Evolutionary conservation across 1,140 invertebrate genomes (phyloP).

Genomic region (Drosophila littoralis): DNA sequence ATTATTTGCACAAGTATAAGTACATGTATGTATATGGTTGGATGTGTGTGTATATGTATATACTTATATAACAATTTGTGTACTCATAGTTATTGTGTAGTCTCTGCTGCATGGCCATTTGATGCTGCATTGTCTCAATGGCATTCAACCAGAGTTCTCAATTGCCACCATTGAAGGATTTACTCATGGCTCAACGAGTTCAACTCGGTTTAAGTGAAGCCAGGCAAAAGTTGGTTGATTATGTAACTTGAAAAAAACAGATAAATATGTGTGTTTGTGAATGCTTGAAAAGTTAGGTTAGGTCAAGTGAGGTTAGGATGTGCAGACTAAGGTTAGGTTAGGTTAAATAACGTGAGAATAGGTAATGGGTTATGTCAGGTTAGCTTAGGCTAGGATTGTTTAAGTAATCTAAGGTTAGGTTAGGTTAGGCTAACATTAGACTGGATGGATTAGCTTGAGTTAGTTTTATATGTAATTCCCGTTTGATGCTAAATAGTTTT

Average conservation of each 20-base stretch:
- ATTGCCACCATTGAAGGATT: constrained; percentile 51
- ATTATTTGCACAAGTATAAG: constrained; percentile 53
- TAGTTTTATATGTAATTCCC: not conserved
- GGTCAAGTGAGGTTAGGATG: not conserved
- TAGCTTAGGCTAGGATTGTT: not conserved
- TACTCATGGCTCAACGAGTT: constrained; percentile 35
- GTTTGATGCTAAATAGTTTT: not conserved
- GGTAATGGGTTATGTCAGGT: not conserved
- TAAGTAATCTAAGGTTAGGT: not conserved
- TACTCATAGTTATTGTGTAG: constrained; percentile 11
- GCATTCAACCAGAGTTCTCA: constrained; percentile 63
- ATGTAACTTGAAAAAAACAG: constrained; percentile 1
- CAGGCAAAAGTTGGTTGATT: constrained; percentile 38
- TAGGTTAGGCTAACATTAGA: no score
- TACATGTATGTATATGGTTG: not conserved
- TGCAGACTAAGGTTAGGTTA: not conserved
- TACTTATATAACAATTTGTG: constrained; percentile 5
- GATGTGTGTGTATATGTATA: constrained; percentile 8
- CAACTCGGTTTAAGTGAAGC: constrained; percentile 26
- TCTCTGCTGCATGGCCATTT: constrained; percentile 57
- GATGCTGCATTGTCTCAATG: constrained; percentile 70
- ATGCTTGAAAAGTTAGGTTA: not conserved
- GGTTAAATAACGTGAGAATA: not conserved
- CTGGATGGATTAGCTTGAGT: no score
- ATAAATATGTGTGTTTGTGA: not conserved